Conservation (phyloP, 2,888 invertebrate species). For the Caenorhabditis sinica region DNA sequence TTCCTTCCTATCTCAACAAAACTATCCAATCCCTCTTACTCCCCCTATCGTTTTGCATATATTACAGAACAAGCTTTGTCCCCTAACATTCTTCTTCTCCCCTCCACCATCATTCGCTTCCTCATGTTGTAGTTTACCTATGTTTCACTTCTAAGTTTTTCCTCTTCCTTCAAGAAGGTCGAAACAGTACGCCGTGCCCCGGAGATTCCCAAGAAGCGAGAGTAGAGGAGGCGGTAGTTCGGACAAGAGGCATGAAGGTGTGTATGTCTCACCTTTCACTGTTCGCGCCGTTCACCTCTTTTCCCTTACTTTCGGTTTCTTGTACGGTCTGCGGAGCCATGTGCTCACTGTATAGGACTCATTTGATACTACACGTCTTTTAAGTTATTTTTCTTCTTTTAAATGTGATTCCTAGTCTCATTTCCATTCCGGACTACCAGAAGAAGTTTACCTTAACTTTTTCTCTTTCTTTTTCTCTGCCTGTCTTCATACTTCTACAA, state of each 20-base stretch:
- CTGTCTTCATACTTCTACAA: no score
- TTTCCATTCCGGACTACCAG: neutral
- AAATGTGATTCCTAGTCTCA: neutral
- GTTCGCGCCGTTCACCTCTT: slow-evolving; percentile 54
- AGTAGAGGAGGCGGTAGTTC: slow-evolving; percentile 43
- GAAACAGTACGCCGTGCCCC: slow-evolving; percentile 52
- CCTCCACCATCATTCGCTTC: slow-evolving; percentile 7
- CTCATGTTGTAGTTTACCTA: slow-evolving; percentile 59
- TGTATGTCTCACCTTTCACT: slow-evolving; percentile 60
- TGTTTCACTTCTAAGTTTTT: slow-evolving; percentile 46
- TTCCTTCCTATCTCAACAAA: slow-evolving; percentile 9
- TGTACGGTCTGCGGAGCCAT: slow-evolving; percentile 15
- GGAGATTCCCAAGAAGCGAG: slow-evolving; percentile 47
- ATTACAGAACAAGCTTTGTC: slow-evolving; percentile 65
- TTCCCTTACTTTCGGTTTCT: slow-evolving; percentile 6
- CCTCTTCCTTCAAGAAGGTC: slow-evolving; percentile 27
- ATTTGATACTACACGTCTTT: no score
- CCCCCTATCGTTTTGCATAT: slow-evolving; percentile 62
- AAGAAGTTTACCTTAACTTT: neutral
- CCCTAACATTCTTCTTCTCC: neutral
- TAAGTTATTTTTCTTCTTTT: neutral
- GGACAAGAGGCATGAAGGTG: slow-evolving; percentile 42
- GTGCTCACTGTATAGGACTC: neutral
- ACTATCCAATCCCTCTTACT: slow-evolving; percentile 17
- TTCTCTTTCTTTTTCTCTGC: no score